Percentiles rank a stretch among this genome's conserved stretches.
These are phyloP conservation scores for Melipona bicolor DNA, from an alignment of 2,888 invertebrate species.

Conservation along the genomic window DNA sequence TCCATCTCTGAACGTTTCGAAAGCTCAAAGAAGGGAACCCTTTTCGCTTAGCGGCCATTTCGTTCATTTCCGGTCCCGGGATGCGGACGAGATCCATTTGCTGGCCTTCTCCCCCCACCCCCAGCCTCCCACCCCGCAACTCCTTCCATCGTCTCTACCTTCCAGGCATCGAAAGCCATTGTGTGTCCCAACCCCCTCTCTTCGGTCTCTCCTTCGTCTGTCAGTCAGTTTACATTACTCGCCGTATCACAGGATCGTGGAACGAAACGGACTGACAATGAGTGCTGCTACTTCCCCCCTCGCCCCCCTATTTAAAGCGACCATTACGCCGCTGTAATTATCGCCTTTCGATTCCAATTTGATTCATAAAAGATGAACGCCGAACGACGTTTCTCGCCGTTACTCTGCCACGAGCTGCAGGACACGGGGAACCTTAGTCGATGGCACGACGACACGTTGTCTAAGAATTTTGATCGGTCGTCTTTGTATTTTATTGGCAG, in stretches of 20 bases:
- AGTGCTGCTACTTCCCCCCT: conserved; percentile 31
- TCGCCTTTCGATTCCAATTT: conserved; percentile 80
- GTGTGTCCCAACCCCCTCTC: conserved; percentile 68
- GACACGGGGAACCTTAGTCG: background rate
- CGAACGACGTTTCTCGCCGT: conserved; percentile 7
- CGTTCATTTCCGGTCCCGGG: conserved; percentile 82
- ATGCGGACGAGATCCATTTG: conserved; percentile 81
- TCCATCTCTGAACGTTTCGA: conserved; percentile 71
- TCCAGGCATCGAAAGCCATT: conserved; percentile 77
- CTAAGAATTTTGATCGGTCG: conserved; percentile 17
- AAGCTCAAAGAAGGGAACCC: conserved; percentile 80
- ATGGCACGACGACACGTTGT: conserved; percentile 13
- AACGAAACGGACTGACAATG: conserved; percentile 36
- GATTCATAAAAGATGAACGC: conserved; percentile 71
- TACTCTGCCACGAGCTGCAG: background rate
- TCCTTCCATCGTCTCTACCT: conserved; percentile 73
- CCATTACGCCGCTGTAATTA: conserved; percentile 80
- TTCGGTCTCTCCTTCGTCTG: conserved; percentile 68
- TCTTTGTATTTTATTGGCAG: conserved; percentile 13
- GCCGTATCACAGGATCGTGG: conserved; percentile 45
- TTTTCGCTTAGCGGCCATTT: conserved; percentile 83
- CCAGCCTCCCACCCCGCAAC: conserved; percentile 24
- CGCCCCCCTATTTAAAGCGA: conserved; percentile 75
- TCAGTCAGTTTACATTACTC: conserved; percentile 81
- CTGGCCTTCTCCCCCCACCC: conserved; percentile 63